These are phyloP conservation scores for Trichechus manatus DNA, from an alignment of 2,113 vertebrate genomes.

Conservation along the genomic window DNA sequence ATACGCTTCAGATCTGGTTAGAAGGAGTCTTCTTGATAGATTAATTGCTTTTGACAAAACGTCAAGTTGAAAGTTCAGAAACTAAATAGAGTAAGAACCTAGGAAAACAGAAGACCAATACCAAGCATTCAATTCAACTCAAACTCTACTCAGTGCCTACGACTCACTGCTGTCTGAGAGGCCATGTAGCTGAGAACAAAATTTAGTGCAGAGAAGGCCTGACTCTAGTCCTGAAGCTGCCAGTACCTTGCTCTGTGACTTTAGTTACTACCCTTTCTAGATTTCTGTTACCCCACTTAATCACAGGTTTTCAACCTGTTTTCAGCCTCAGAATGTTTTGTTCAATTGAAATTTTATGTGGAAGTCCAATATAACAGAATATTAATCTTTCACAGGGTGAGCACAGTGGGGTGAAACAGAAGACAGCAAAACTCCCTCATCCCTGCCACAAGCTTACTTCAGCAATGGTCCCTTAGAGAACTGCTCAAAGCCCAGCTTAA, in stretches of 20 bases:
- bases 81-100: not conserved
- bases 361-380: conserved; percentile 17
- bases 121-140: conserved; percentile 25
- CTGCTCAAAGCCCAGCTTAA: not conserved
- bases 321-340: conserved; percentile 48
- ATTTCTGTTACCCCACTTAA: conserved; percentile 37
- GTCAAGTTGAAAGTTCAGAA: not conserved
- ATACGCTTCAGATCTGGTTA: not conserved
- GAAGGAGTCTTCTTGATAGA: not conserved
- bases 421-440: not conserved
- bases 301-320: conserved; percentile 26
- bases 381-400: conserved; percentile 8
- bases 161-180: not conserved
- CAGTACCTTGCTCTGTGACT: not conserved
- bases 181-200: not conserved
- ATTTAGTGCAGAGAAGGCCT: not conserved
- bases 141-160: not conserved
- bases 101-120: not conserved
- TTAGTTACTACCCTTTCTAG: not conserved
- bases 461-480: not conserved
- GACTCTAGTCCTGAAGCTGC: not conserved
- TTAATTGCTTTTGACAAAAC: not conserved
- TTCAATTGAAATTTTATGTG: not conserved
- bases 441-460: not conserved
- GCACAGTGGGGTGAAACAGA: not conserved